A percentile compares a stretch with the other conserved stretches of the same genome.
Conservation (phyloP, 2,113 vertebrate genomes). For the Urocynchramus pylzowi region DNA sequence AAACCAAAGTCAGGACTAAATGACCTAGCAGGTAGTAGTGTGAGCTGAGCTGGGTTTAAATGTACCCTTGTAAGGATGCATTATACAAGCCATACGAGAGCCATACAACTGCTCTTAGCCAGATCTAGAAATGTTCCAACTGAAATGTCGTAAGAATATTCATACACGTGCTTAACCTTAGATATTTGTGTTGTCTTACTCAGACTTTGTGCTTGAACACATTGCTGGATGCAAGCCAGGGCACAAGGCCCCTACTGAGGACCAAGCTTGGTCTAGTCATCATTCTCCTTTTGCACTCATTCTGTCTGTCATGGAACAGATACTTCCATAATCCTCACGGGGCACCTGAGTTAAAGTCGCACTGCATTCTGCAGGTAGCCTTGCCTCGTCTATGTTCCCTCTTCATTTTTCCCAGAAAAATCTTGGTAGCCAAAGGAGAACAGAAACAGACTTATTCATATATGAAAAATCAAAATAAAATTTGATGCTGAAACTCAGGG, state of each 20-base stretch:
- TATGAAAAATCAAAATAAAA: background rate
- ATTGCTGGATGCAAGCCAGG: background rate
- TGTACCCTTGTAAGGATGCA: fast-evolving
- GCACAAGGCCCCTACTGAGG: background rate
- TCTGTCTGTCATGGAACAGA: background rate
- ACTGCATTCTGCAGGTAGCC: background rate
- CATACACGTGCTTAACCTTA: background rate
- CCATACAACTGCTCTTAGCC: background rate
- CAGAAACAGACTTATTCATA: background rate
- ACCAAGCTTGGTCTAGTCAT: background rate
- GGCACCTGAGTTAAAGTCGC: background rate
- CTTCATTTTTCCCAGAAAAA: background rate
- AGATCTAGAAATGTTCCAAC: background rate
- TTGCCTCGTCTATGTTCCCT: background rate
- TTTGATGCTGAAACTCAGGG: background rate
- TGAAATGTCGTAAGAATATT: background rate
- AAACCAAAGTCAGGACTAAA: background rate
- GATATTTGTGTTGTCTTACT: background rate
- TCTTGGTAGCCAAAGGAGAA: background rate
- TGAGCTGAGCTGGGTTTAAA: background rate
- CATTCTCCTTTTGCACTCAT: background rate
- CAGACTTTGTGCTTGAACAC: background rate
- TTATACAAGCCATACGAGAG: too few relatives aligned
- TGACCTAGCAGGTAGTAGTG: background rate
- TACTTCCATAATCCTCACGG: background rate